A percentile compares a stretch with the other conserved stretches of the same genome.
These are phyloP conservation scores for Paedocypris sp. DNA, from an alignment of 2,113 vertebrate species.

Conservation along the genomic window DNA sequence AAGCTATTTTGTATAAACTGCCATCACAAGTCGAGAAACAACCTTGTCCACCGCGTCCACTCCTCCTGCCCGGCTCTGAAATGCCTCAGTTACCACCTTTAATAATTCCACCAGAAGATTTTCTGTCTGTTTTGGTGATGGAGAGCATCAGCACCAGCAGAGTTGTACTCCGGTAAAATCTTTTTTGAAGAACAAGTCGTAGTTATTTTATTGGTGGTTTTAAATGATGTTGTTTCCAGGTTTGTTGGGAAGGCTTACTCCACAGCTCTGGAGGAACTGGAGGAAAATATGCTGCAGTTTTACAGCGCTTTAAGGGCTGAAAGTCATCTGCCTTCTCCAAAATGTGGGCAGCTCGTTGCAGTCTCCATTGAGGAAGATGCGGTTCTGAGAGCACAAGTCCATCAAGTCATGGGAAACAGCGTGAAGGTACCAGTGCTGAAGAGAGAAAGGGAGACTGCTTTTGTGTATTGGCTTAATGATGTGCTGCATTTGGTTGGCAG, in stretches of 20 bases:
- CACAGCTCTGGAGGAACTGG: conserved; percentile 75
- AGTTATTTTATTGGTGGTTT: background rate
- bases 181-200: background rate
- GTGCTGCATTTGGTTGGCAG: too few relatives aligned
- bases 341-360: conserved; percentile 69
- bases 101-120: conserved; percentile 61
- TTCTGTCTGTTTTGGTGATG: conserved; percentile 75
- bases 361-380: conserved; percentile 68
- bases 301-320: conserved; percentile 52
- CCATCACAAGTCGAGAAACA: conserved; percentile 39
- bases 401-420: conserved; percentile 54
- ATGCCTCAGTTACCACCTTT: conserved; percentile 55
- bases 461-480: too few relatives aligned
- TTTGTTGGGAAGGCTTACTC: conserved; percentile 86
- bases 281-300: conserved; percentile 74
- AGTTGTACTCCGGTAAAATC: conserved; percentile 70
- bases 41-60: conserved; percentile 23
- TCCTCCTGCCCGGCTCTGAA: conserved; percentile 29
- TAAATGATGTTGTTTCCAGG: conserved; percentile 44
- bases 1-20: conserved; percentile 78
- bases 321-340: conserved; percentile 39
- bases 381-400: conserved; percentile 71
- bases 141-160: conserved; percentile 69
- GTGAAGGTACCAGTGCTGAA: conserved; percentile 78
- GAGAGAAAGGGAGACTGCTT: too few relatives aligned